Evolutionary conservation across 1,140 invertebrate species (phyloP).

Genomic region (Harpegnathos saltator): DNA sequence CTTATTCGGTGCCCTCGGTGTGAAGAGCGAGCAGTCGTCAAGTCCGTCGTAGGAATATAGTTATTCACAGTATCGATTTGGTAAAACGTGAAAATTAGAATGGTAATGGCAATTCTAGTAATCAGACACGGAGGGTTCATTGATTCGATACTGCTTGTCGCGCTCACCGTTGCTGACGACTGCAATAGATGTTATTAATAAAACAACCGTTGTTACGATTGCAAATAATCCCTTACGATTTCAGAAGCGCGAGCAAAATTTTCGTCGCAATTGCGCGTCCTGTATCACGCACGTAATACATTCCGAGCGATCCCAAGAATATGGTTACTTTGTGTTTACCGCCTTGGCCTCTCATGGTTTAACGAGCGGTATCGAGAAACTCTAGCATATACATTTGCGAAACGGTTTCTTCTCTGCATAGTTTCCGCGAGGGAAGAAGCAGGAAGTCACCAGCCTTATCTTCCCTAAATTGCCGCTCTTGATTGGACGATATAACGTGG

Average conservation of each 20-base stretch:
- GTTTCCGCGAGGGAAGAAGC: not conserved
- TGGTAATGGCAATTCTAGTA: not conserved
- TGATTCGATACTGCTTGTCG: not conserved
- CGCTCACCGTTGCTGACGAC: too few relatives aligned
- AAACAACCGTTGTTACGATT: too few relatives aligned
- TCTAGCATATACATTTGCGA: constrained; percentile 34
- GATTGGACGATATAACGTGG: constrained; percentile 59
- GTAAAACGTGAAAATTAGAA: not conserved
- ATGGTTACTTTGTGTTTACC: not conserved
- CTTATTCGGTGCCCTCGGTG: not conserved
- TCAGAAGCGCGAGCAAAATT: not conserved
- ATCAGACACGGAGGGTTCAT: not conserved
- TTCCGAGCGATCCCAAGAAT: not conserved
- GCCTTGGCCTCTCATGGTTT: not conserved
- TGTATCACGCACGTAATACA: not conserved
- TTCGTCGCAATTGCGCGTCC: too few relatives aligned
- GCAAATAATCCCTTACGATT: too few relatives aligned
- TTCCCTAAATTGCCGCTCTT: constrained; percentile 54
- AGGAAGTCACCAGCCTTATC: constrained; percentile 33
- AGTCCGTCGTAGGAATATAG: not conserved
- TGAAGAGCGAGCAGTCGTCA: not conserved
- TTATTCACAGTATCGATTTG: constrained; percentile 2
- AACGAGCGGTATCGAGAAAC: not conserved
- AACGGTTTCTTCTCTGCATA: not conserved
- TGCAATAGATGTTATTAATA: too few relatives aligned